Base-by-base conservation (phyloP, 2,888 invertebrate genomes). In the Hyposoter dolosus region DNA sequence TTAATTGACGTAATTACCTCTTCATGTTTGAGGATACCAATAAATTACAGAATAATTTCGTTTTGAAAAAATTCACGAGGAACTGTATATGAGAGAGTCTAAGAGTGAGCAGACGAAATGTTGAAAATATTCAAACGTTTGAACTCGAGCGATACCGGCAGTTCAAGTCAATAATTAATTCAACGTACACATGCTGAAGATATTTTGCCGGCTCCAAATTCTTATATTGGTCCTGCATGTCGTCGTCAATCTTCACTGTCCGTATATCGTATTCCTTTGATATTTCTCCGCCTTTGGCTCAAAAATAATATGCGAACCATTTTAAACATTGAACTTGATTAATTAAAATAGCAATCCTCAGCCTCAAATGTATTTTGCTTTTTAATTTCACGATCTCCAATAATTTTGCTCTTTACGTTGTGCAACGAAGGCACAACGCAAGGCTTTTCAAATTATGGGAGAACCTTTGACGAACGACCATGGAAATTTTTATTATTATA, bases 181-280 rank as follows among this genome's bases (percentile, higher is more conserved):
- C 88, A 89, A 89, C 88, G 50, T 32, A 80, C 19, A 50, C 87
- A 88, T 84, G 83, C 76, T 56, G 82, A 83, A 89, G 89, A 89
- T 75, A 89, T 88, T 40, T 40, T 84, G 80, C 78, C 71, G 74
- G 65, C 85, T 86, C 78, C 87, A 85, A 85, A 91, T 88, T 87
- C 88, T 88, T 88, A 90, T 89, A 89, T 88, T 90, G 88, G 89
- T 90, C 90, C 88, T 90, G 90, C 89, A 84, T 89, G 88, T 90
- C 90, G 87, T 89, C 90, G 87, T 87, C 87, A 87, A 84, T 87
- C 85, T 69, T 87, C 78, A 88, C 80, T 83, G 80, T 87, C 86
- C 88, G 1, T 4, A 17, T 68, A 80, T 79, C 40, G 53, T 65
- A 60, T 43, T 45, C 68, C 43, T 77, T 65, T 45, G 56, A 74